Percentiles rank a stretch among this genome's conserved stretches.
Conservation (phyloP, 2,888 invertebrate species). For the Xylota sylvarum region DNA sequence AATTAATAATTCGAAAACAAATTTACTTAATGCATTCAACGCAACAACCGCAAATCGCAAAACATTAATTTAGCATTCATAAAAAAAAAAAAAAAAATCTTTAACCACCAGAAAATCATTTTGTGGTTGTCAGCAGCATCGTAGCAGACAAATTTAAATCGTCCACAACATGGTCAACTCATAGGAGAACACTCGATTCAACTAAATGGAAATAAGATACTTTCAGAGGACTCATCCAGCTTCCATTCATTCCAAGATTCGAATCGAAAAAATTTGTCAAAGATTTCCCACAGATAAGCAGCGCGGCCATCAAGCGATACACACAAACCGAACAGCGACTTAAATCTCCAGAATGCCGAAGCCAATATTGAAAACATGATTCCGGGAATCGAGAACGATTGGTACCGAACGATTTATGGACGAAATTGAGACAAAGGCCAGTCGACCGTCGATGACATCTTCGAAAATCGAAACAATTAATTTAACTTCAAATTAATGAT, state of each 20-base stretch:
- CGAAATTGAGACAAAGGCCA: conserved; percentile 76
- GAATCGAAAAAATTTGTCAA: conserved; percentile 76
- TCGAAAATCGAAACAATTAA: conserved; percentile 74
- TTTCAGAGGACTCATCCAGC: conserved; percentile 45
- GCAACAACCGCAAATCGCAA: conserved; percentile 54
- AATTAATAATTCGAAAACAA: conserved; percentile 44
- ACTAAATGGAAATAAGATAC: conserved; percentile 74
- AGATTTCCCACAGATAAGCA: conserved; percentile 76
- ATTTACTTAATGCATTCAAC: conserved; percentile 52
- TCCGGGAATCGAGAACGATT: conserved; percentile 71
- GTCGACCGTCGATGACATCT: conserved; percentile 74
- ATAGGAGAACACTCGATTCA: conserved; percentile 41
- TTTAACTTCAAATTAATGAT: conserved; percentile 75
- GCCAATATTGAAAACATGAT: conserved; percentile 75
- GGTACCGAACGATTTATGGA: conserved; percentile 73
- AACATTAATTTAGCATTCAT: conserved; percentile 49
- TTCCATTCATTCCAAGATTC: conserved; percentile 70
- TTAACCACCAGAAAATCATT: conserved; percentile 11
- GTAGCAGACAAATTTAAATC: conserved; percentile 61
- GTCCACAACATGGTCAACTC: conserved; percentile 41
- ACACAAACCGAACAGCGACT: conserved; percentile 40
- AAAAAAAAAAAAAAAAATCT: neutral
- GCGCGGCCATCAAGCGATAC: conserved; percentile 39
- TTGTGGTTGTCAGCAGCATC: conserved; percentile 23
- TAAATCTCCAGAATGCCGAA: conserved; percentile 52